phyloP scores from a whole-genome alignment of 2,797 vertebrate species.

The Sphenodon punctatus region DNA sequence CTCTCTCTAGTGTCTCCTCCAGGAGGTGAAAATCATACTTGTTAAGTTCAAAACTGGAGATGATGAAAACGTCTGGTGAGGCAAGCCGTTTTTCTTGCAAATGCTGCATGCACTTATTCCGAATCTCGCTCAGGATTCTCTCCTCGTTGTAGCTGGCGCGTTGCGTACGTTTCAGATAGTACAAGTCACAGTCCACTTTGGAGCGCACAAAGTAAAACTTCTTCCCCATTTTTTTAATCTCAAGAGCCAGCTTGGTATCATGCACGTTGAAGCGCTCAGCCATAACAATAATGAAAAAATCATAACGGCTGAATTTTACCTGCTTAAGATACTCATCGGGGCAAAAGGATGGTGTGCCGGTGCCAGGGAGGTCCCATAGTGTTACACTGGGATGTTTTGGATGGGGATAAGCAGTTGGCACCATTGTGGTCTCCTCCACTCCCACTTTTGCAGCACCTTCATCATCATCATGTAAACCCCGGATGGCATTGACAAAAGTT shows the following conservation, averaged over 20 bases:
- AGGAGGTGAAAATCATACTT: neutral
- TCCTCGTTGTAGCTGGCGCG: neutral
- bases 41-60: neutral
- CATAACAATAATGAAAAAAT: neutral
- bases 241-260: neutral
- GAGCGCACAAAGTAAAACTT: neutral
- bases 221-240: neutral
- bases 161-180: fast-evolving
- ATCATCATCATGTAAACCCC: neutral
- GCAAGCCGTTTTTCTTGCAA: neutral
- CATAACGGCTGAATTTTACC: neutral
- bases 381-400: neutral
- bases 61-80: neutral
- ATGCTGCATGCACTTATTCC: neutral
- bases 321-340: neutral
- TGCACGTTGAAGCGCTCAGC: neutral
- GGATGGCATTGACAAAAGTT: neutral
- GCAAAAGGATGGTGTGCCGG: conserved; percentile 26
- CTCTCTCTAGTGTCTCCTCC: neutral
- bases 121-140: neutral
- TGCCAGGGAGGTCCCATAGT: neutral
- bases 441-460: neutral
- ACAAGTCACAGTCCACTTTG: neutral
- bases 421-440: neutral
- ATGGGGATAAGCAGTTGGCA: neutral